Conservation (phyloP, 2,888 invertebrate species). For the Bombylius discolor region DNA sequence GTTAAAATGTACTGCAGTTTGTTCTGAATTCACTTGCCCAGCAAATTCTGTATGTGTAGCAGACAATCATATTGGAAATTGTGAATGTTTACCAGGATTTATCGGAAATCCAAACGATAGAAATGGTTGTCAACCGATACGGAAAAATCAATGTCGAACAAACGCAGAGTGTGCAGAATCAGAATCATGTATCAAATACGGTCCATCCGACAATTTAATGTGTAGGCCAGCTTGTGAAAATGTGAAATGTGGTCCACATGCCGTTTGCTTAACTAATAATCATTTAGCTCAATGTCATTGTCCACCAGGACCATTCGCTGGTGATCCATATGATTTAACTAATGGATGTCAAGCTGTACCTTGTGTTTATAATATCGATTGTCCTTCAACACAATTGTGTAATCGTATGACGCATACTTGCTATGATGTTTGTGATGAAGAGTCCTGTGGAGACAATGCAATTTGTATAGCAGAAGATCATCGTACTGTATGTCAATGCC, state of each 20-base stretch:
- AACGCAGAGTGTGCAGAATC: slow-evolving; percentile 75
- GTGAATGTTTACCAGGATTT: slow-evolving; percentile 72
- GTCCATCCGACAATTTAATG: slow-evolving; percentile 43
- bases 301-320: slow-evolving; percentile 73
- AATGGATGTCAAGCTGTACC: slow-evolving; percentile 68
- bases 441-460: slow-evolving; percentile 74
- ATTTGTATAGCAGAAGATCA: slow-evolving; percentile 80
- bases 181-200: slow-evolving; percentile 57
- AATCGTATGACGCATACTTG: slow-evolving; percentile 73
- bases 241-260: slow-evolving; percentile 69
- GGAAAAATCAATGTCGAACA: slow-evolving; percentile 61
- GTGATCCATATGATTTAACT: slow-evolving; percentile 65
- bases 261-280: slow-evolving; percentile 78
- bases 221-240: slow-evolving; percentile 69
- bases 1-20: slow-evolving; percentile 65
- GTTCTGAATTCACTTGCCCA: slow-evolving; percentile 71
- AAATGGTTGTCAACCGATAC: slow-evolving; percentile 63
- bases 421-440: slow-evolving; percentile 64
- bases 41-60: slow-evolving; percentile 70
- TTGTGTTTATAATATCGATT: slow-evolving; percentile 77
- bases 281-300: slow-evolving; percentile 83
- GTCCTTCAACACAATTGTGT: slow-evolving; percentile 65
- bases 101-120: slow-evolving; percentile 83
- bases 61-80: slow-evolving; percentile 57
- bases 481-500: slow-evolving; percentile 70